A percentile compares a stretch with the other conserved stretches of the same genome.
These are phyloP conservation scores for Acanthisitta chloris DNA, from an alignment of 2,113 vertebrate genomes.

Conservation along the genomic window DNA sequence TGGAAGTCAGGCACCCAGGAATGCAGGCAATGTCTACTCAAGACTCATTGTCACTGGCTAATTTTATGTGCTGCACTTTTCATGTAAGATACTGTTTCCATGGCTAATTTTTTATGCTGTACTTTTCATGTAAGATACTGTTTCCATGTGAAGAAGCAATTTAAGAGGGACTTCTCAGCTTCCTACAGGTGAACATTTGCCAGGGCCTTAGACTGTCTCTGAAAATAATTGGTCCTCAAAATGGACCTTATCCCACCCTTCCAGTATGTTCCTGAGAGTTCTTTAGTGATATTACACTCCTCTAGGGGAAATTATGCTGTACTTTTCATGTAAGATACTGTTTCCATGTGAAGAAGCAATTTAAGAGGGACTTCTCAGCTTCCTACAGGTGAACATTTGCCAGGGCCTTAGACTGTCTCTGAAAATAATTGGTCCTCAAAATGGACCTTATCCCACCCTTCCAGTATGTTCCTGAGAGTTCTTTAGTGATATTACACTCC, in stretches of 20 bases:
- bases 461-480: neutral
- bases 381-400: neutral
- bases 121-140: neutral
- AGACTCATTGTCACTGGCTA: neutral
- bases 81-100: too few species aligned
- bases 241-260: neutral
- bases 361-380: neutral
- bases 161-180: neutral
- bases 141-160: neutral
- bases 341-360: neutral
- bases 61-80: neutral
- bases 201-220: neutral
- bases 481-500: neutral
- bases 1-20: neutral
- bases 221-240: neutral
- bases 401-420: neutral
- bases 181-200: neutral
- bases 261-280: neutral
- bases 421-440: neutral
- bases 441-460: neutral
- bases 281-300: neutral
- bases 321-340: neutral
- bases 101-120: neutral
- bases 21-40: neutral
- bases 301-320: neutral